These are phyloP conservation scores for Delichon dasypus DNA, from an alignment of 2,797 vertebrate genomes.

Conservation along the genomic window DNA sequence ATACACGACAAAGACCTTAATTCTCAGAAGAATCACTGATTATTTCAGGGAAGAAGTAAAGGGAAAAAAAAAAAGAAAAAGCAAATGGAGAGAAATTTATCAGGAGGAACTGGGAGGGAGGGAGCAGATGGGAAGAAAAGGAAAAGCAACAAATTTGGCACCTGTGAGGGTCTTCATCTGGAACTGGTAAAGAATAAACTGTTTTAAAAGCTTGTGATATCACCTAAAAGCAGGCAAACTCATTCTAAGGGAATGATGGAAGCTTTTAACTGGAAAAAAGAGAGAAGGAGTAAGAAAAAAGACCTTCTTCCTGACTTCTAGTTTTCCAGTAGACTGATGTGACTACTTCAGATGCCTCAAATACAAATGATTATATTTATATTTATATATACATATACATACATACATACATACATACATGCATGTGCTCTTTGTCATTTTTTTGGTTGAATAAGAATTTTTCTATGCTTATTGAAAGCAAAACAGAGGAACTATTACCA, in stretches of 20 bases:
- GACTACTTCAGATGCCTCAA: not conserved
- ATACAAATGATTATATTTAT: not conserved
- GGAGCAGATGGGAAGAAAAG: not conserved
- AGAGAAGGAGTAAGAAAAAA: not conserved
- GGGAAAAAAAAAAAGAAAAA: not conserved
- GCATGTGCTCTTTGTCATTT: not conserved
- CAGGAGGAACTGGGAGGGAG: not conserved
- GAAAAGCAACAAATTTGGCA: not conserved
- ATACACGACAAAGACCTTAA: not conserved
- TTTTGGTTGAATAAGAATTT: not conserved
- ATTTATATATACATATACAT: not conserved
- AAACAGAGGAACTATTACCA: not conserved
- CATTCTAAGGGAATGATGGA: constrained; percentile 14
- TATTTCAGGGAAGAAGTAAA: not conserved
- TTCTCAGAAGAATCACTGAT: not conserved
- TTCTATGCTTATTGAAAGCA: not conserved
- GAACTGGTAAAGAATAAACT: constrained; percentile 34
- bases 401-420: no score
- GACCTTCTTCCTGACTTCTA: not conserved
- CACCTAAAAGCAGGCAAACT: constrained; percentile 16
- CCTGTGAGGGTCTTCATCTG: constrained; percentile 2
- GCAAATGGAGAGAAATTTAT: not conserved
- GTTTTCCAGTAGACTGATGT: not conserved
- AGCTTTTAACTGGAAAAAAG: constrained; percentile 18
- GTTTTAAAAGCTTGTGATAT: constrained; percentile 16